Conservation (phyloP, 2,113 vertebrate genomes). For the Corythornis madagascariensis region DNA sequence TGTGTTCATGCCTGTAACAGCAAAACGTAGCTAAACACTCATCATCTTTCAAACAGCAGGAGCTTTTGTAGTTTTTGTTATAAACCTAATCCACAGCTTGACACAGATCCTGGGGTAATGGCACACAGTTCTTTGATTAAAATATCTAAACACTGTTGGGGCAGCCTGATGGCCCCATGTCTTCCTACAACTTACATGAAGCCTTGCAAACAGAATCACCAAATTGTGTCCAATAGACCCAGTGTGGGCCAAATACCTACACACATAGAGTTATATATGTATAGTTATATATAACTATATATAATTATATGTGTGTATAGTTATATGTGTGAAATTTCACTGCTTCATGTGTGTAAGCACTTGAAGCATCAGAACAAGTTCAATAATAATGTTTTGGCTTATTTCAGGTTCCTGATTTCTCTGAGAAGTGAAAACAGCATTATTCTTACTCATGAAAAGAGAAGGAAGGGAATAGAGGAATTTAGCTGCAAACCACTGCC, state of each 20-base stretch:
- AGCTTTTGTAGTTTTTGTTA: conserved; percentile 66
- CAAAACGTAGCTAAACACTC: conserved; percentile 73
- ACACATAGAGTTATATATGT: too few species aligned
- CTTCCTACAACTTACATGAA: conserved; percentile 18
- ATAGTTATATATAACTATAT: too few species aligned
- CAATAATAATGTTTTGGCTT: not conserved
- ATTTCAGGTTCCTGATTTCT: not conserved
- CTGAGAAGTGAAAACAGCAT: not conserved
- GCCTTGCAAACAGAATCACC: not conserved
- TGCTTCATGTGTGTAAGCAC: not conserved
- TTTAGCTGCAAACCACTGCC: not conserved
- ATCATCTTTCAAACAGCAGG: conserved; percentile 73
- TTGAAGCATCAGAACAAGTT: not conserved
- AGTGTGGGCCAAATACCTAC: not conserved
- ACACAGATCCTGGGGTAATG: conserved; percentile 72
- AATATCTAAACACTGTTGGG: conserved; percentile 59
- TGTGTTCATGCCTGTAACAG: conserved; percentile 65
- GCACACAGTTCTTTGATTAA: conserved; percentile 75
- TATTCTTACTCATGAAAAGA: not conserved
- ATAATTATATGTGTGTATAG: not conserved
- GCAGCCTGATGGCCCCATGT: conserved; percentile 29
- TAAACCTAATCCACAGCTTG: conserved; percentile 78
- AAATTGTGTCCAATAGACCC: not conserved
- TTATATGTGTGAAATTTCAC: not conserved
- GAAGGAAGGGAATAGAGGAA: not conserved